A percentile compares a stretch with the other conserved stretches of the same genome.
Conservation (phyloP, 2,113 vertebrate genomes). For the Sphaerodactylus townsendi region DNA sequence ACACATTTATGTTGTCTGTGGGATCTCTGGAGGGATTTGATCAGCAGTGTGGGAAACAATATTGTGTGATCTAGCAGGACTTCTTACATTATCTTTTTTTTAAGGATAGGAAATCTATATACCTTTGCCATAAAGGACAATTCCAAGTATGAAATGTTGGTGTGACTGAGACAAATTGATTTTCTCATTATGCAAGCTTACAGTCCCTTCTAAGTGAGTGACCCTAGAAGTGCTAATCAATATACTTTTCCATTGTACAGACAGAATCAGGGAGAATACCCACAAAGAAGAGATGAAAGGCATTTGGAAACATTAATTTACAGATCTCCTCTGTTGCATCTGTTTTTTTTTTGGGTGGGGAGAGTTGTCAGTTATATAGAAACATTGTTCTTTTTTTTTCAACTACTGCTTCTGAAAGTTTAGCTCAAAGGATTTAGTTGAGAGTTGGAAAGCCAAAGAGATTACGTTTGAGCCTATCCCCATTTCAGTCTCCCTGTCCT, state of each 20-base stretch:
- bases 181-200: background rate
- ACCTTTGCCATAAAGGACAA: background rate
- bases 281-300: background rate
- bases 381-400: slow-evolving; percentile 3
- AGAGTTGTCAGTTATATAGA: background rate
- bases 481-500: too few species aligned
- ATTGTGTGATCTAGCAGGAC: background rate
- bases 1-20: too few species aligned
- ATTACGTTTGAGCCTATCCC: too few species aligned
- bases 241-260: slow-evolving; percentile 8
- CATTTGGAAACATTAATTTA: background rate
- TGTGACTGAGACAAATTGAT: slow-evolving; percentile 24
- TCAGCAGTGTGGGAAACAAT: background rate
- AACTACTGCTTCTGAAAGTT: background rate
- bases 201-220: slow-evolving; percentile 16
- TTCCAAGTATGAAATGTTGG: background rate
- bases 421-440: background rate
- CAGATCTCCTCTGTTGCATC: background rate
- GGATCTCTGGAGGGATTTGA: background rate
- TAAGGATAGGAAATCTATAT: background rate
- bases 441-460: too few species aligned
- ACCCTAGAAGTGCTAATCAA: slow-evolving; percentile 24
- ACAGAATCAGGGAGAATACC: background rate
- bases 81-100: background rate
- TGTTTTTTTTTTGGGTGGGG: background rate